phyloP scores from a whole-genome alignment of 2,888 invertebrate species.

The Brachylomia viminalis region DNA sequence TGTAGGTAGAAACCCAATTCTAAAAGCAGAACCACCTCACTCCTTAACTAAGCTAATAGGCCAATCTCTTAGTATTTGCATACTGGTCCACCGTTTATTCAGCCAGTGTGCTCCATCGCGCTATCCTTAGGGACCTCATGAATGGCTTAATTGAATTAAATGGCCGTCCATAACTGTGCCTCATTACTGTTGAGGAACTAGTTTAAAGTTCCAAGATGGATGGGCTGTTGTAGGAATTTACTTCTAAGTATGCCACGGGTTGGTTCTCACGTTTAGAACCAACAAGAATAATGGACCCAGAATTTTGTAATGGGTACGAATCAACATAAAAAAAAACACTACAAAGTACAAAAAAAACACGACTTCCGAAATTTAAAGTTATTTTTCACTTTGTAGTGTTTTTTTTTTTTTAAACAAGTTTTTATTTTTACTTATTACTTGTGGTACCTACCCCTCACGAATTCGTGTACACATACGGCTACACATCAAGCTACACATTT shows the following conservation, averaged over 20 bases:
- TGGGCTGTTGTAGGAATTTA: background rate
- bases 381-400: no score
- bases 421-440: no score
- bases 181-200: conserved; percentile 41
- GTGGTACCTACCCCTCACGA: no score
- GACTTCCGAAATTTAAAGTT: no score
- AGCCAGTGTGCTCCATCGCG: conserved; percentile 12
- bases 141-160: conserved; percentile 57
- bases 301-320: no score
- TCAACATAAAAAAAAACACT: no score
- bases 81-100: conserved; percentile 18
- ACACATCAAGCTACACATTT: no score
- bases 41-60: conserved; percentile 17
- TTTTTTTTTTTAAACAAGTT: no score
- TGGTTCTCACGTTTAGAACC: background rate
- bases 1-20: no score
- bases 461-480: no score
- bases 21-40: background rate
- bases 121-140: conserved; percentile 35
- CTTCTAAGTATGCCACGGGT: background rate
- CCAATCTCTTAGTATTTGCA: conserved; percentile 43
- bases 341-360: no score
- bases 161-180: conserved; percentile 19
- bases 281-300: no score
- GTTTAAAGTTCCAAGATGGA: conserved; percentile 26